Evolutionary conservation across 2,888 invertebrate species (phyloP), one percentile per base, ranked within the genome.

Genomic region (Erebia palarica): DNA sequence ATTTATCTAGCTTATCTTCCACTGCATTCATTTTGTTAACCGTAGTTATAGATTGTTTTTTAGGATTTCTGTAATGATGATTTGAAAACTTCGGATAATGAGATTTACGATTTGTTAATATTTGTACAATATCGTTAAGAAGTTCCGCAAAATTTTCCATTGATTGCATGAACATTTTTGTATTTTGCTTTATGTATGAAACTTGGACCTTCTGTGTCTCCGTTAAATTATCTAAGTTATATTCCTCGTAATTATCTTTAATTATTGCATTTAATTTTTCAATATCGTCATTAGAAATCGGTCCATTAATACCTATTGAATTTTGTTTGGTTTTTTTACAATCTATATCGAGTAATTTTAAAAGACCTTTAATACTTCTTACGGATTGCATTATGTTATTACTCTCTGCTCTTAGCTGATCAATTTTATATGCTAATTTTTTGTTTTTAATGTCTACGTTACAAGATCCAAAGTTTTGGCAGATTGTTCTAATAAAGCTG

Each of bases 141-240:
- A 85, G 78, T n/a, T 75, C 75, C 0, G 86, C 83, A 77, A 91
- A 89, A 55, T 80, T 89, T 59, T 80, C 82, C n/a, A 91, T 79
- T 0, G 87, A 84, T 61, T 81, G 75, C 36, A 89, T 81, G 51
- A 91, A 90, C 16, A 79, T 73, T 65, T 85, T 77, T 21, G 84
- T 85, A 69, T 87, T 86, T 65, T 79, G 80, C 77, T 86, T 90
- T 5, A 91, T 82, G 66, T 86, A 86, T 61, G 80, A 76, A 27
- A 90, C 83, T 79, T 87, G 87, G 9, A 70, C 78, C 27, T 72
- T 68, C 74, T 87, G 82, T 5, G 82, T 84, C 21, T 80, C 75
- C 36, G 82, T 81, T 13, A 89, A 59, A 1, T 80, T 75, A 7
- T 67, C 10, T 5, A 75, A 68, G 8, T 69, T 72, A 47, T 65